These are phyloP conservation scores for Megaceryle maxima DNA, from an alignment of 2,113 vertebrate genomes.

Conservation along the genomic window DNA sequence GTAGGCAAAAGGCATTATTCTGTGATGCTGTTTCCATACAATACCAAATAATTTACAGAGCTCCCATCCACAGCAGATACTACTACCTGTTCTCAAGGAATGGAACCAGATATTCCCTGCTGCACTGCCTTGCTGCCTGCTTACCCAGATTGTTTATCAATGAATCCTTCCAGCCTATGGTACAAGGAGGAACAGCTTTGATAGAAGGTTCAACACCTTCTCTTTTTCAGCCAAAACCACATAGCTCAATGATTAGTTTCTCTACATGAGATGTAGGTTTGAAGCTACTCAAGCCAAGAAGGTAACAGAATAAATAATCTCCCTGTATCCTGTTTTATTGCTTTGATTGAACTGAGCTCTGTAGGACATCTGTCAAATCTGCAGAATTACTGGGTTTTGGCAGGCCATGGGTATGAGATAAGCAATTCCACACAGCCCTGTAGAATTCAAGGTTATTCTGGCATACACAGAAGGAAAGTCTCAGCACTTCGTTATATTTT, in stretches of 20 bases:
- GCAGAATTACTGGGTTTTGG: background rate
- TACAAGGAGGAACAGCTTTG: background rate
- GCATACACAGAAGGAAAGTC: background rate
- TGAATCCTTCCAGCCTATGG: background rate
- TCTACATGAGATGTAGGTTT: background rate
- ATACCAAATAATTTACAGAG: background rate
- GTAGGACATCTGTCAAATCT: background rate
- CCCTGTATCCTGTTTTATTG: background rate
- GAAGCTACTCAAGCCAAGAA: background rate
- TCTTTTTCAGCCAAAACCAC: background rate
- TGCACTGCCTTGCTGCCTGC: background rate
- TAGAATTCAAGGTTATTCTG: background rate
- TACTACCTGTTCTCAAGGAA: background rate
- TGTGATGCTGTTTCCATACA: background rate
- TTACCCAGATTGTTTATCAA: background rate
- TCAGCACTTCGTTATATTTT: background rate
- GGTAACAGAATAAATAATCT: background rate
- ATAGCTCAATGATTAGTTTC: background rate
- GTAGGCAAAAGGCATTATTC: background rate
- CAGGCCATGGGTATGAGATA: background rate
- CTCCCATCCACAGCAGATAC: background rate
- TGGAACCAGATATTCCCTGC: background rate
- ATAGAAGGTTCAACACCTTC: background rate
- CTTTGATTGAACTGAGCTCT: background rate
- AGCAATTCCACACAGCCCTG: background rate